Evolutionary conservation across 2,888 invertebrate genomes (phyloP).

Genomic region (Globia sparganii): DNA sequence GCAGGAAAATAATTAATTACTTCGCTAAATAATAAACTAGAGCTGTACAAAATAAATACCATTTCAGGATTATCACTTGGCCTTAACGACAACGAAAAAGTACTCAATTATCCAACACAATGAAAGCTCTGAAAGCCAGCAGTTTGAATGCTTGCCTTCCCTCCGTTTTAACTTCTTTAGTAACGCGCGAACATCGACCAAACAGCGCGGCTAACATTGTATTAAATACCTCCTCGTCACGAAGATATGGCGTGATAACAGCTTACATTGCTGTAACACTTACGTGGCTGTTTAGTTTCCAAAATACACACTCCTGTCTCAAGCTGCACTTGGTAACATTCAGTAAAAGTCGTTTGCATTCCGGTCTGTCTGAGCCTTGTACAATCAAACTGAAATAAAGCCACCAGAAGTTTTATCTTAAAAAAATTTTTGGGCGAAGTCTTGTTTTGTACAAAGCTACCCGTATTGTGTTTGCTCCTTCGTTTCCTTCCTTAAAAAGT

Average conservation of each 20-base stretch:
- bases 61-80: slow-evolving; percentile 21
- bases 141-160: slow-evolving; percentile 3
- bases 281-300: slow-evolving; percentile 39
- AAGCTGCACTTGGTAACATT: slow-evolving; percentile 45
- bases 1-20: slow-evolving; percentile 9
- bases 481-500: slow-evolving; percentile 37
- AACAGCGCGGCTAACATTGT: slow-evolving; percentile 28
- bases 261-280: slow-evolving; percentile 49
- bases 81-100: slow-evolving; percentile 6
- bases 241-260: slow-evolving; percentile 59
- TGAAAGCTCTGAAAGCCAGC: slow-evolving; percentile 18
- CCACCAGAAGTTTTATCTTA: slow-evolving; percentile 41
- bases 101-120: slow-evolving; percentile 29
- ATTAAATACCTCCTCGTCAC: slow-evolving; percentile 43
- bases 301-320: slow-evolving; percentile 50
- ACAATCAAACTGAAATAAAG: slow-evolving; percentile 55
- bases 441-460: slow-evolving; percentile 29
- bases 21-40: slow-evolving; percentile 5
- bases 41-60: slow-evolving; percentile 8
- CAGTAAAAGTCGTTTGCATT: slow-evolving; percentile 51
- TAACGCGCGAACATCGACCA: slow-evolving; percentile 44
- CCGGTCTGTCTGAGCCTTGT: slow-evolving; percentile 17
- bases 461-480: slow-evolving; percentile 35
- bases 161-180: slow-evolving; percentile 26
- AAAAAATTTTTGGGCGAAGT: slow-evolving; percentile 38